Evolutionary conservation across 2,888 invertebrate species (phyloP), one percentile per base, ranked within the genome.

Genomic region (Pollenia amentaria): DNA sequence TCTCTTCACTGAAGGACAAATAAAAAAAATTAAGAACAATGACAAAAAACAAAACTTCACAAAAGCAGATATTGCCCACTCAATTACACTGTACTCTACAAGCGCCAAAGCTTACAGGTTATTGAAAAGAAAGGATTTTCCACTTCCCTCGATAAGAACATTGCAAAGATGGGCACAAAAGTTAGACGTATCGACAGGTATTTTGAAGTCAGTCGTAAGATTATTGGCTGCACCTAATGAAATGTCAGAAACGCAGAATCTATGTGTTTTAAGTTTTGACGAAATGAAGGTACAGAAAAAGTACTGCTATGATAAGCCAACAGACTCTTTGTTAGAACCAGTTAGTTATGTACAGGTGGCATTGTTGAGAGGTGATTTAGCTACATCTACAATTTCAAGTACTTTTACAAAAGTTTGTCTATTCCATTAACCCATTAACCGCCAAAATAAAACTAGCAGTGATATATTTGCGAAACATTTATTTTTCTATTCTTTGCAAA

Each of bases 141-240:
- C 87, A 38, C 65, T 87, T 42, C 85, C 87, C 16, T 51, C 72
- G 10, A 53, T 86, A 3, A 55, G 88, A 40, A 88, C 88, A 1
- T 73, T 88, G 10, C 86, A 87, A 72, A 53, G 55, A 11, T 88
- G 87, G 88, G 44, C 86, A n/a, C 21, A 85, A 51, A 87, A 87
- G 60, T 16, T 84, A 1, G 65, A 84, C 57, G 62, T 87, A 9
- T 64, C 81, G 11, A 46, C 81, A 40, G 85, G 80, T n/a, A 77
- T 87, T 44, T 65, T 87, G 12, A 29, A 85, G 3, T 85, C 88
- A 11, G 88, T 84, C 7, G 4, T 88, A 6, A 75, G 80, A 55
- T 16, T 77, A 53, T 62, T 77, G 29, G 21, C 69, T 57, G 79
- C 76, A 29, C 29, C 86, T 42, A 75, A 46, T 2, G 46, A 79